phyloP scores from a whole-genome alignment of 2,888 invertebrate species.

The Heliconius erato region DNA sequence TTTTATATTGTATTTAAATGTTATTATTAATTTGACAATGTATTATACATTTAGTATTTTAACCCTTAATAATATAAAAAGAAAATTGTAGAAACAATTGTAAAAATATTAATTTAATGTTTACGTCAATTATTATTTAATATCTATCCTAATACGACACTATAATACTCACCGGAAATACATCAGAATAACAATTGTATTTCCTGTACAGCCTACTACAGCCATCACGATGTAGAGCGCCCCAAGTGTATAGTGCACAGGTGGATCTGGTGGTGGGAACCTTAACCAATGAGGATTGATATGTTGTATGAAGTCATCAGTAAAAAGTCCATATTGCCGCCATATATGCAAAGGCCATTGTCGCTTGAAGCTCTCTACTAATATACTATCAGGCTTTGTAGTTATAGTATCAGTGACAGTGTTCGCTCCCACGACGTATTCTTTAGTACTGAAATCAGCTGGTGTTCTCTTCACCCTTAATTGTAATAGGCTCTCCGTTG shows the following conservation, averaged over 20 bases:
- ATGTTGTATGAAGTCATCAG: slow-evolving; percentile 82
- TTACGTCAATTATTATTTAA: neutral
- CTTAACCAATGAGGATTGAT: slow-evolving; percentile 90
- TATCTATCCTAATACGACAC: neutral
- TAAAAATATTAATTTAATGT: neutral
- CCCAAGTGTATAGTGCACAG: slow-evolving; percentile 87
- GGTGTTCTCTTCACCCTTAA: slow-evolving; percentile 53
- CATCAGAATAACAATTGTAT: slow-evolving; percentile 89
- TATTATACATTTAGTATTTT: no score
- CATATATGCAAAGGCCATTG: slow-evolving; percentile 81
- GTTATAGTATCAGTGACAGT: slow-evolving; percentile 7
- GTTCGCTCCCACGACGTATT: slow-evolving; percentile 15
- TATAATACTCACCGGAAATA: slow-evolving; percentile 87
- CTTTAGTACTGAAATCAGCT: slow-evolving; percentile 36
- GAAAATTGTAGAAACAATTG: neutral
- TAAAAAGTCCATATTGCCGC: slow-evolving; percentile 84
- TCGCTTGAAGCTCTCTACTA: slow-evolving; percentile 65
- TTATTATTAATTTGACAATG: no score
- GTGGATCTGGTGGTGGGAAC: slow-evolving; percentile 87
- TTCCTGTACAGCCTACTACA: slow-evolving; percentile 88
- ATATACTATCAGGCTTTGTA: slow-evolving; percentile 31
- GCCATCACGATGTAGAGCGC: slow-evolving; percentile 87
- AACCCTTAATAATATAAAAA: neutral
- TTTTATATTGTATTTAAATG: no score
- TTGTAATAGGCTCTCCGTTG: slow-evolving; percentile 44